A percentile compares a stretch with the other conserved stretches of the same genome.
Conservation (phyloP, 2,113 vertebrate species). For the Corynorhinus townsendii region DNA sequence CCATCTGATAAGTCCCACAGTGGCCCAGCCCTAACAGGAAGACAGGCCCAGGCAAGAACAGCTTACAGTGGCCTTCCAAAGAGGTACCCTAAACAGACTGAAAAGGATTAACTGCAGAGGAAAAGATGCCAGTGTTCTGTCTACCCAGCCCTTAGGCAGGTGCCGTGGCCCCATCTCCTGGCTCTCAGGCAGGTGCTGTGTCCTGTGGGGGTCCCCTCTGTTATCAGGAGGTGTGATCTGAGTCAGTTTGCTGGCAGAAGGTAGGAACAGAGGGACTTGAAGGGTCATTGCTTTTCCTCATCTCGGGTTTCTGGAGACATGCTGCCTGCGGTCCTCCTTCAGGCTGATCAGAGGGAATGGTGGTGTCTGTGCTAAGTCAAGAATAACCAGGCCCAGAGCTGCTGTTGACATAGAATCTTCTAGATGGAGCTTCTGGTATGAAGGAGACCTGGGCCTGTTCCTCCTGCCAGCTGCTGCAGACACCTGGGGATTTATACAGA, state of each 20-base stretch:
- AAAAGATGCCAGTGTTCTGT: constrained; percentile 28
- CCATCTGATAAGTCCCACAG: too few species aligned
- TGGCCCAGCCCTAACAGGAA: background rate
- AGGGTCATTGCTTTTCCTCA: background rate
- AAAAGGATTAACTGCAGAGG: background rate
- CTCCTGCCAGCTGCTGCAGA: background rate
- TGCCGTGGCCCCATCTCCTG: too few species aligned
- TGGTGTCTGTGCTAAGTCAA: background rate
- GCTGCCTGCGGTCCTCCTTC: background rate
- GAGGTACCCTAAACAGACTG: background rate
- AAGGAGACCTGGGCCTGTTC: background rate
- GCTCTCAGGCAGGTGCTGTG: background rate
- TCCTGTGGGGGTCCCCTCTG: background rate
- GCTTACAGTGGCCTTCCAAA: background rate
- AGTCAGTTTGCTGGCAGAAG: too few species aligned
- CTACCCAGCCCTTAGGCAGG: too few species aligned
- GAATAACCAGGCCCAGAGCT: background rate
- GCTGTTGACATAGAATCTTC: too few species aligned
- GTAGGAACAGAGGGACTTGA: constrained; percentile 2
- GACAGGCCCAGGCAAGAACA: background rate
- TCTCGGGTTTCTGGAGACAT: background rate
- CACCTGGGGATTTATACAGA: background rate
- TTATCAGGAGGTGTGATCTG: too few species aligned
- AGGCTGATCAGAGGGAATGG: background rate
- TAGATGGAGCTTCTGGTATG: background rate